Conservation (phyloP, 2,113 vertebrate species). For the Macquaria australasica region DNA sequence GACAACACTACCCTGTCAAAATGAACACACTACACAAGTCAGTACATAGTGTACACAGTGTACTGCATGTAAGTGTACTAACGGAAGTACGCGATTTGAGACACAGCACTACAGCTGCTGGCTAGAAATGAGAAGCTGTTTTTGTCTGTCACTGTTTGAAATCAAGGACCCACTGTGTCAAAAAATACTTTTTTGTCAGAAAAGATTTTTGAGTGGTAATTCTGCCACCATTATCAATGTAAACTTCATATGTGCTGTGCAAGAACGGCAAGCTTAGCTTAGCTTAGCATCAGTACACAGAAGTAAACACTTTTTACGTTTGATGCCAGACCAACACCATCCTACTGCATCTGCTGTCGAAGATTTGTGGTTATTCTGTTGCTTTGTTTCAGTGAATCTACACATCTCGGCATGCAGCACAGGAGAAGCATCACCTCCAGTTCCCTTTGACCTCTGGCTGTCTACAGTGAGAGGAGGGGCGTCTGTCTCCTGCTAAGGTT, state of each 20-base stretch:
- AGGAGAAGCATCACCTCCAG: slow-evolving; percentile 32
- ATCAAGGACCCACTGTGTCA: no score
- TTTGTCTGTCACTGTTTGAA: background rate
- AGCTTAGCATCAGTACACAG: background rate
- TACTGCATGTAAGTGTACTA: no score
- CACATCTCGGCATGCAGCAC: background rate
- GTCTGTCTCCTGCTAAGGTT: slow-evolving; percentile 63
- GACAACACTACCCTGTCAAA: no score
- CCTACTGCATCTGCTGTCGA: background rate
- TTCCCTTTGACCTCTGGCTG: slow-evolving; percentile 64
- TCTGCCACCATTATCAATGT: background rate
- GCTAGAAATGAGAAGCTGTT: background rate
- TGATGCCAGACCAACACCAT: background rate
- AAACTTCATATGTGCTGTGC: background rate
- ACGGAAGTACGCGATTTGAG: no score
- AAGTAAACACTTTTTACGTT: background rate
- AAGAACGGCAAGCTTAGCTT: background rate
- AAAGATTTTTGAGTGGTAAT: no score
- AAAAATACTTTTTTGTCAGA: no score
- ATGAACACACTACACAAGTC: no score
- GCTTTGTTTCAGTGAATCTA: slow-evolving; percentile 5
- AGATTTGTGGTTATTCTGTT: background rate
- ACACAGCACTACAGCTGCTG: background rate
- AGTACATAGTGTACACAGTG: no score
- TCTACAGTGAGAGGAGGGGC: slow-evolving; percentile 31